Evolutionary conservation across 2,113 vertebrate species (phyloP).

Genomic region (Irena cyanogastra): DNA sequence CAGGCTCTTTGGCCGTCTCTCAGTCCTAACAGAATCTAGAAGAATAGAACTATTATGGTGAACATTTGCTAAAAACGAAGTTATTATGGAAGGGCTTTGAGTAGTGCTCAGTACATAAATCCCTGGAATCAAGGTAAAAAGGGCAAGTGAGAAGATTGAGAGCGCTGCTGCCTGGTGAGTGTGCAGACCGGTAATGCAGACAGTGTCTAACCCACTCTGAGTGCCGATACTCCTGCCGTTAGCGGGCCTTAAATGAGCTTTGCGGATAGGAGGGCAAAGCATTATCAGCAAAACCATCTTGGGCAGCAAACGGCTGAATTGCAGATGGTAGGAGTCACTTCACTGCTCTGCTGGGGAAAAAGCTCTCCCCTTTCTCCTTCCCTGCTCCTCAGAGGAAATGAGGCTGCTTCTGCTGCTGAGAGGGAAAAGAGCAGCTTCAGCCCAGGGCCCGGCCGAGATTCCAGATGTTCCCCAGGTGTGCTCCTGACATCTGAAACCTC

Average conservation of each 20-base stretch:
- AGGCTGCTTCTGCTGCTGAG: background rate
- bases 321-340: background rate
- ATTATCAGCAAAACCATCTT: background rate
- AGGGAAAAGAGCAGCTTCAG: background rate
- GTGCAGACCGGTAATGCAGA: background rate
- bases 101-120: background rate
- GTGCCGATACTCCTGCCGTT: background rate
- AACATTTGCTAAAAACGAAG: background rate
- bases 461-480: background rate
- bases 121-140: background rate
- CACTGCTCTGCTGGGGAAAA: background rate
- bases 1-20: background rate
- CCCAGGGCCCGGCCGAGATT: background rate
- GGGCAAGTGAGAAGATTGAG: background rate
- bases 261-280: background rate
- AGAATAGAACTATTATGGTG: background rate
- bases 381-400: background rate
- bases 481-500: background rate
- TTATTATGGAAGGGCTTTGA: background rate
- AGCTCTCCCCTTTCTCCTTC: background rate
- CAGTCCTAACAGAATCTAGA: background rate
- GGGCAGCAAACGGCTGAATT: too few relatives aligned
- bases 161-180: background rate
- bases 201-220: background rate
- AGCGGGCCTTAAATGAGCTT: background rate